Conservation (phyloP, 2,113 vertebrate genomes). For the Etheostoma cragini region DNA sequence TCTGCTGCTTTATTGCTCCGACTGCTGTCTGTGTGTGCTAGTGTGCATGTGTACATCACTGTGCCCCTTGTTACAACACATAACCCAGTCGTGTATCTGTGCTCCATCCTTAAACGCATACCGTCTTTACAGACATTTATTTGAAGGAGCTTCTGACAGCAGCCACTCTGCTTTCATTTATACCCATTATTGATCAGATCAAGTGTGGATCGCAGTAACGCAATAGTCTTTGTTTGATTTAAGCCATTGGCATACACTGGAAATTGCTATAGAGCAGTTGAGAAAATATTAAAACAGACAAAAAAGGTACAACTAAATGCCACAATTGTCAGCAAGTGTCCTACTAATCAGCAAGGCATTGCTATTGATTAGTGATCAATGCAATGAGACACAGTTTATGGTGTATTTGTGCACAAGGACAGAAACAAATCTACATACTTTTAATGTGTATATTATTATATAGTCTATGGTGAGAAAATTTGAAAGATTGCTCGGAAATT, state of each 20-base stretch:
- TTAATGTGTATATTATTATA: background rate
- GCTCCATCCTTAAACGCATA: background rate
- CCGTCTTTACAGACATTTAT: background rate
- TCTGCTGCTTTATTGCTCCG: background rate
- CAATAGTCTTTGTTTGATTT: background rate
- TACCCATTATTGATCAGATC: background rate
- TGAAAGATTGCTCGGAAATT: too few species aligned
- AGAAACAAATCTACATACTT: background rate
- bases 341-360: background rate
- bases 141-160: background rate
- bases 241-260: background rate
- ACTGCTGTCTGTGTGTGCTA: constrained; percentile 6
- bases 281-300: too few species aligned
- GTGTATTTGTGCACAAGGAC: background rate
- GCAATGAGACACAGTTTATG: background rate
- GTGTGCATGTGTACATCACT: background rate
- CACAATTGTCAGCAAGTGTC: background rate
- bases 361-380: background rate
- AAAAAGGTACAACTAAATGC: background rate
- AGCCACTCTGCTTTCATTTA: background rate
- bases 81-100: background rate
- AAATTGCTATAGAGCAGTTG: background rate
- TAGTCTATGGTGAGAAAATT: too few species aligned
- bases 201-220: background rate
- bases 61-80: background rate